Conservation (phyloP, 2,888 invertebrate genomes). For the Spisula subtruncata region DNA sequence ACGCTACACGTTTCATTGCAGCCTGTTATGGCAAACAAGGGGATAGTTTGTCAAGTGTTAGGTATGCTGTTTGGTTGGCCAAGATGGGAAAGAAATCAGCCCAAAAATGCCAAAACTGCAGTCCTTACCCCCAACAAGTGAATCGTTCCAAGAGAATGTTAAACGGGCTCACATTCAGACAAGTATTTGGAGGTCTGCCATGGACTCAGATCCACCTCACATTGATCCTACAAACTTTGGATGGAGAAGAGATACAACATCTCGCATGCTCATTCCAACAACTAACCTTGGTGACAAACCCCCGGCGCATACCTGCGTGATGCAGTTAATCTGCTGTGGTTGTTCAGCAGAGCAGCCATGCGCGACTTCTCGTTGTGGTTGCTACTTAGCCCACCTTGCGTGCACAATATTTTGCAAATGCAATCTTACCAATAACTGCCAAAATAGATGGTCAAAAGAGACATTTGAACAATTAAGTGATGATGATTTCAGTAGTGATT, state of each 20-base stretch:
- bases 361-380: too few species aligned
- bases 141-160: background rate
- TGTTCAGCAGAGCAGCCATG: too few species aligned
- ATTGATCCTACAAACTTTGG: background rate
- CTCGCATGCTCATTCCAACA: too few species aligned
- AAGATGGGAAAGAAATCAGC: background rate
- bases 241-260: background rate
- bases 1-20: background rate
- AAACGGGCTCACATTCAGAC: background rate
- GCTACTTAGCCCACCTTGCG: too few species aligned
- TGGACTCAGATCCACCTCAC: background rate
- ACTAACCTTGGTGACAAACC: too few species aligned
- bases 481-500: too few species aligned
- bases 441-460: too few species aligned
- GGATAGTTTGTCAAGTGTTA: background rate
- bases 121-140: background rate
- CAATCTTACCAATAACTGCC: too few species aligned
- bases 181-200: background rate
- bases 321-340: too few species aligned
- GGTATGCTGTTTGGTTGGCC: background rate
- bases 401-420: too few species aligned
- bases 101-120: background rate
- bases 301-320: too few species aligned
- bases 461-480: too few species aligned
- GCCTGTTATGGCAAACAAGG: background rate